Conservation (phyloP, 2,113 vertebrate species). For the Caracal caracal region DNA sequence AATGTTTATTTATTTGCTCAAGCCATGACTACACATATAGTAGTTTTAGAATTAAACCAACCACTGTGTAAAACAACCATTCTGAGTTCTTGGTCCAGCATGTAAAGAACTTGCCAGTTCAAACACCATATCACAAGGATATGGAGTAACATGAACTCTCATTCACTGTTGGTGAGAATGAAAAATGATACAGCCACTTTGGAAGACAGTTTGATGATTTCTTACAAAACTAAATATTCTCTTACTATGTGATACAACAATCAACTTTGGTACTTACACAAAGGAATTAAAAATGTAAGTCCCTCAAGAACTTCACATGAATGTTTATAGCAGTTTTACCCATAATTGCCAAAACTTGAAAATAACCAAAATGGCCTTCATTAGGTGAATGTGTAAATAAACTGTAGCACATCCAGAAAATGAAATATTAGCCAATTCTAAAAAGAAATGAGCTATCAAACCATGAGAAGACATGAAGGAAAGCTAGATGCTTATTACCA, state of each 20-base stretch:
- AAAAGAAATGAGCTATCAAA: neutral
- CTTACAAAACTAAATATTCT: neutral
- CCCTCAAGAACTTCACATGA: neutral
- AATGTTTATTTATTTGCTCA: neutral
- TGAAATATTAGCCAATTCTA: neutral
- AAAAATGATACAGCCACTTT: neutral
- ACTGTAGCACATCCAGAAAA: neutral
- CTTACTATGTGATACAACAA: neutral
- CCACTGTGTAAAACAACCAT: neutral
- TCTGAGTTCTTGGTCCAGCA: neutral
- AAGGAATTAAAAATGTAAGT: neutral
- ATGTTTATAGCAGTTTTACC: neutral
- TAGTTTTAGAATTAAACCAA: neutral
- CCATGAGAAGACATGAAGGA: neutral
- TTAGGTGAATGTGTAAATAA: neutral
- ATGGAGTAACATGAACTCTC: neutral
- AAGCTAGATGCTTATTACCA: neutral
- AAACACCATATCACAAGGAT: neutral
- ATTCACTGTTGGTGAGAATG: neutral
- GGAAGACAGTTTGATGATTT: neutral
- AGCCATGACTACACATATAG: neutral
- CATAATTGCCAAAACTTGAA: neutral
- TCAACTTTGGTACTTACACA: neutral
- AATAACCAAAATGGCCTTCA: neutral
- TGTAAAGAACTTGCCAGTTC: neutral